A percentile compares a stretch with the other conserved stretches of the same genome.
Conservation (phyloP, 30 jellyfish, hydroid and myxozoan species). For the Chrysaora quinquecirrha region DNA sequence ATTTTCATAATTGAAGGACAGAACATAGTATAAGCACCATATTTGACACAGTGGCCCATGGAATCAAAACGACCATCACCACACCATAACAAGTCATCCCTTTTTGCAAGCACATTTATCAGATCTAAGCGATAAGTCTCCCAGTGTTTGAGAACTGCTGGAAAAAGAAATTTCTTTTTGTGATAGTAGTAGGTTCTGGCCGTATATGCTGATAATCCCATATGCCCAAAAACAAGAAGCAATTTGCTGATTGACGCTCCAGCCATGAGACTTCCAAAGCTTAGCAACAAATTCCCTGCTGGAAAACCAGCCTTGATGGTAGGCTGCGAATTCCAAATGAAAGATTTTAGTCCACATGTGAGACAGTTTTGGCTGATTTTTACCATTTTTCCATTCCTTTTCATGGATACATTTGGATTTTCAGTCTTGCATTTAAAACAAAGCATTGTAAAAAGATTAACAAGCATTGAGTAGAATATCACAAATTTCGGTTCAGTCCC, state of each 20-base stretch:
- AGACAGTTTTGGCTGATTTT: constrained; percentile 12
- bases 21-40: constrained; percentile 38
- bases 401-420: constrained; percentile 15
- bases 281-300: constrained; percentile 11
- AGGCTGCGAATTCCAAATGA: constrained; percentile 27
- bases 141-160: constrained; percentile 31
- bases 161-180: constrained; percentile 35
- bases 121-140: constrained; percentile 3
- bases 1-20: constrained; percentile 1
- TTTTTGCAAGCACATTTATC: not conserved
- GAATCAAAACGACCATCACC: constrained; percentile 72
- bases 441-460: constrained; percentile 30
- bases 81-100: constrained; percentile 21
- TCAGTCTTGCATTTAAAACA: constrained; percentile 33
- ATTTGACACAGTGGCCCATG: constrained; percentile 56
- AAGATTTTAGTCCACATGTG: not conserved
- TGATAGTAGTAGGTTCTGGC: constrained; percentile 37
- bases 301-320: constrained; percentile 2
- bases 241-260: constrained; percentile 30
- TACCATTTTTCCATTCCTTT: constrained; percentile 29
- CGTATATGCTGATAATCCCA: constrained; percentile 23
- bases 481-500: constrained; percentile 49
- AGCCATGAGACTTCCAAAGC: constrained; percentile 15
- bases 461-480: constrained; percentile 39
- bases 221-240: constrained; percentile 25